phyloP scores from a whole-genome alignment of 2,113 vertebrate genomes.

The Dasypus novemcinctus region DNA sequence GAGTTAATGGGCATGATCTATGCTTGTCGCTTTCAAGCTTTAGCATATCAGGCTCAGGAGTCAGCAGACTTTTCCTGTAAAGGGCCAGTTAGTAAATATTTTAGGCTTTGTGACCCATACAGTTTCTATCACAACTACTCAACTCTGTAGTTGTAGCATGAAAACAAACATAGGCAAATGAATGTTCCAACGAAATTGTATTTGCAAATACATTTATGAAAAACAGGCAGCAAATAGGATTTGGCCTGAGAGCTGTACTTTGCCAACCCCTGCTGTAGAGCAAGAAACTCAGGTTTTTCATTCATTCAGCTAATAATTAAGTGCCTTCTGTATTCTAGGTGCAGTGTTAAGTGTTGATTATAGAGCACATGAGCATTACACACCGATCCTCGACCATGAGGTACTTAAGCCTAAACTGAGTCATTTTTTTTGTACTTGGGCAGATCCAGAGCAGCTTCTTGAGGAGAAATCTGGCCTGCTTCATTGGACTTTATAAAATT shows the following conservation, averaged over 20 bases:
- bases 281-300: constrained; percentile 45
- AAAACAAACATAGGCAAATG: background rate
- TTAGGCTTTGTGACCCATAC: background rate
- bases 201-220: background rate
- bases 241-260: constrained; percentile 9
- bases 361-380: background rate
- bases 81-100: background rate
- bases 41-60: background rate
- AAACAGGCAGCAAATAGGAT: background rate
- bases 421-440: background rate
- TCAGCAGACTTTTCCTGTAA: background rate
- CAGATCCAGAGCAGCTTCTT: background rate
- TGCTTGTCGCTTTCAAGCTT: background rate
- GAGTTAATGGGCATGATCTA: background rate
- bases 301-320: constrained; percentile 14
- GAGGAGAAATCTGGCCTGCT: background rate
- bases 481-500: background rate
- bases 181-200: background rate
- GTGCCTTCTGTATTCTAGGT: background rate
- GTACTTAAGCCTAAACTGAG: constrained; percentile 20
- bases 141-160: background rate
- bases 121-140: background rate
- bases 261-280: background rate
- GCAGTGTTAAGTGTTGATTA: background rate
- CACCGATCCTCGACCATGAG: background rate